Percentiles rank a stretch among this genome's conserved stretches.
Evolutionary conservation across 2,797 vertebrate species (phyloP).

Genomic region (Poeciliopsis gracilis): DNA sequence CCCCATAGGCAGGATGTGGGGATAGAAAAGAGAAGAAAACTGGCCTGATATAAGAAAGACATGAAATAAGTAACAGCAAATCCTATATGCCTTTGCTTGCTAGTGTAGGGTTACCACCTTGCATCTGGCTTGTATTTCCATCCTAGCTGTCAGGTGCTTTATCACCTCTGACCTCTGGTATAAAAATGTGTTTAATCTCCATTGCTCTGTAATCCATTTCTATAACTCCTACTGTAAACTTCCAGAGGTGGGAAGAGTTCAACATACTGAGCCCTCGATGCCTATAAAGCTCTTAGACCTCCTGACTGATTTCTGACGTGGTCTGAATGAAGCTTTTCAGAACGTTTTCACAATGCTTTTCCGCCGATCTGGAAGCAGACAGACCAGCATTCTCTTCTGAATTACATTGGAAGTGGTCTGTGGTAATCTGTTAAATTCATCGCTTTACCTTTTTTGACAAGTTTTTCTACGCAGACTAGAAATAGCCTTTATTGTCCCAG

Average conservation of each 20-base stretch:
- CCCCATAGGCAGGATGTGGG: conserved; percentile 3
- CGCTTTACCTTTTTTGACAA: not conserved
- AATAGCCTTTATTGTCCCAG: no score
- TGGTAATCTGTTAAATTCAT: not conserved
- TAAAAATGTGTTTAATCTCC: not conserved
- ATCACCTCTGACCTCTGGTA: not conserved
- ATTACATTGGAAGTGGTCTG: not conserved
- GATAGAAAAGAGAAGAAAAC: conserved; percentile 6
- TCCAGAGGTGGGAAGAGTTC: not conserved
- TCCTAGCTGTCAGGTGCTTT: not conserved
- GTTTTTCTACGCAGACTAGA: no score
- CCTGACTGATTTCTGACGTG: not conserved
- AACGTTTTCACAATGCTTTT: not conserved
- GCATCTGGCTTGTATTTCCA: not conserved
- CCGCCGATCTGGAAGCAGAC: no score
- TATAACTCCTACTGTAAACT: not conserved
- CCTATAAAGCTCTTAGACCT: not conserved
- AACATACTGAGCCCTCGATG: not conserved
- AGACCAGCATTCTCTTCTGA: not conserved
- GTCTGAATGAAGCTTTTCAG: not conserved
- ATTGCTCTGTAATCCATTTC: not conserved
- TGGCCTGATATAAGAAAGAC: not conserved
- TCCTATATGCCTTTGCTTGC: not conserved
- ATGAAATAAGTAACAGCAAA: not conserved
- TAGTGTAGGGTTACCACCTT: not conserved